Conservation (phyloP, 2,888 invertebrate species). For the Erannis defoliaria region DNA sequence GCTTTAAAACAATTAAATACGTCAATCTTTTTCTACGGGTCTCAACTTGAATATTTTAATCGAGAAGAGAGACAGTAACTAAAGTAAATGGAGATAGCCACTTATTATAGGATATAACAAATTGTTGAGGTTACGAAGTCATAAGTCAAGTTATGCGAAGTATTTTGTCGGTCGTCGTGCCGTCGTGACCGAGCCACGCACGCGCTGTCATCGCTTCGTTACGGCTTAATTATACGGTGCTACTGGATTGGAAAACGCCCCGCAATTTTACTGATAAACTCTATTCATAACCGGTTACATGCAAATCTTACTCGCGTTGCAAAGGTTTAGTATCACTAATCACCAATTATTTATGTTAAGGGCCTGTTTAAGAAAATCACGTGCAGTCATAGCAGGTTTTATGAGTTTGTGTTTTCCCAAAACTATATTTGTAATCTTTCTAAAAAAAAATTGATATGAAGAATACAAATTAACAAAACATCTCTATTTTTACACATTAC, state of each 20-base stretch:
- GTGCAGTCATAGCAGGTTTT: no score
- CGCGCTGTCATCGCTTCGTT: constrained; percentile 44
- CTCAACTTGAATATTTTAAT: no score
- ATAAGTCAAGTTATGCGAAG: constrained; percentile 31
- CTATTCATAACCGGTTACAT: background rate
- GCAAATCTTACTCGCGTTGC: background rate
- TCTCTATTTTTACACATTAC: no score
- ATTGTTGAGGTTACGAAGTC: constrained; percentile 23
- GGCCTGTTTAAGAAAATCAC: no score
- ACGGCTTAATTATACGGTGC: constrained; percentile 41
- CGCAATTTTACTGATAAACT: background rate
- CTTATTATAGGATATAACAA: background rate
- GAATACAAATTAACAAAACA: no score
- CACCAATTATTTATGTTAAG: no score
- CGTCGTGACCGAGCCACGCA: constrained; percentile 41
- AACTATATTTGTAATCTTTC: no score
- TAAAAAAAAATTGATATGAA: no score
- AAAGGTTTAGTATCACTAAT: background rate
- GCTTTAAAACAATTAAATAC: no score
- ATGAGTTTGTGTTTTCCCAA: no score
- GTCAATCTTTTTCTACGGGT: no score
- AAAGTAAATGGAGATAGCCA: background rate
- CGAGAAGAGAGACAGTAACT: no score
- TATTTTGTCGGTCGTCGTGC: constrained; percentile 36
- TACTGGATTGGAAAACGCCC: constrained; percentile 30